A percentile compares a stretch with the other conserved stretches of the same genome.
phyloP scores from a whole-genome alignment of 2,888 invertebrate species.

The Crossocerus cetratus region DNA sequence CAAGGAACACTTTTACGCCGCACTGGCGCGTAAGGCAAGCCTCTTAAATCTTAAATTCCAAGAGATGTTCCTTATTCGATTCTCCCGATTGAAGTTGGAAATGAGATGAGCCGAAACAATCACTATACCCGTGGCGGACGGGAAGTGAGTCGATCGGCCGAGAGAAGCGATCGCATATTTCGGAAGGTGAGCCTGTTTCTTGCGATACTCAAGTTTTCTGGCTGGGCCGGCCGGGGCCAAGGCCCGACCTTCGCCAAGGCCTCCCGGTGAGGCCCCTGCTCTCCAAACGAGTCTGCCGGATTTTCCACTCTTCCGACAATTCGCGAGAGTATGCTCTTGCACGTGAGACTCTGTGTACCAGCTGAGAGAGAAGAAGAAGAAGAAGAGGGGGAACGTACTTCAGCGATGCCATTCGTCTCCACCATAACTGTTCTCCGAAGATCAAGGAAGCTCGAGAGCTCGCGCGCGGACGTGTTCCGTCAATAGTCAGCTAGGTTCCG shows the following conservation, averaged over 20 bases:
- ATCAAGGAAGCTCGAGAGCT: conserved; percentile 36
- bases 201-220: conserved; percentile 25
- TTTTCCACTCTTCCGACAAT: conserved; percentile 50
- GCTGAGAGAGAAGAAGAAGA: no score
- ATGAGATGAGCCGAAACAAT: no score
- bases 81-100: background rate
- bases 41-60: background rate
- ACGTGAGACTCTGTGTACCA: background rate
- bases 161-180: conserved; percentile 34
- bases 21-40: background rate
- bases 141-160: conserved; percentile 5
- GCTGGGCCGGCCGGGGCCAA: conserved; percentile 42
- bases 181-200: conserved; percentile 12
- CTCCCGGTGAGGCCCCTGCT: conserved; percentile 22
- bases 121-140: no score
- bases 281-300: conserved; percentile 24
- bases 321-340: conserved; percentile 1
- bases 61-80: background rate
- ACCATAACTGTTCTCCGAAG: conserved; percentile 44
- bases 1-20: background rate
- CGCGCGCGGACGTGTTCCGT: conserved; percentile 28
- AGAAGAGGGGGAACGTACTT: no score
- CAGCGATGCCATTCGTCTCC: background rate
- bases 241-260: conserved; percentile 62
- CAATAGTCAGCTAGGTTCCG: conserved; percentile 16